Conservation (phyloP, 2,888 invertebrate genomes). For the Epinotia brunnichana region DNA sequence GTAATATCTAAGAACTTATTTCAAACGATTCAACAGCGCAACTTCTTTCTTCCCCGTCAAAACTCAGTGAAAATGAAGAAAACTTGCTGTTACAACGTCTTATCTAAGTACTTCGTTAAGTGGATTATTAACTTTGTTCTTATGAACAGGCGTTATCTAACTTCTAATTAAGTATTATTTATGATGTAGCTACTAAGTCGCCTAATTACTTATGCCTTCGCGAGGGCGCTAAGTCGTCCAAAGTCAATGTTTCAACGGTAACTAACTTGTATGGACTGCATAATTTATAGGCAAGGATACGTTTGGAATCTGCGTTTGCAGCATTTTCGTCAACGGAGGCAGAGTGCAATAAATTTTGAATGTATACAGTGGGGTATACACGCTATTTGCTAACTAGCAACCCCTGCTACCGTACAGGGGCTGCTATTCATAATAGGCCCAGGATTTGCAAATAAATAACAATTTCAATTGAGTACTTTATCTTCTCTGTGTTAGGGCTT, state of each 20-base stretch:
- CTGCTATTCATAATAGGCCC: conserved; percentile 73
- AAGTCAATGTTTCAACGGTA: conserved; percentile 48
- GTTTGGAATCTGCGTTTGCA: conserved; percentile 56
- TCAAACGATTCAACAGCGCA: conserved; percentile 28
- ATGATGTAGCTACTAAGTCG: conserved; percentile 53
- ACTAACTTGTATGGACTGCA: conserved; percentile 45
- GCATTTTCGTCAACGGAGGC: conserved; percentile 64
- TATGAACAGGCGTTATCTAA: conserved; percentile 53
- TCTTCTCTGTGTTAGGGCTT: conserved; percentile 45
- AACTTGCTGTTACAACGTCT: conserved; percentile 44
- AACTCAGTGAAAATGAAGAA: conserved; percentile 50
- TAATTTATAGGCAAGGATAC: conserved; percentile 60
- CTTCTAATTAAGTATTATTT: conserved; percentile 59
- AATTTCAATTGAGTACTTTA: conserved; percentile 58
- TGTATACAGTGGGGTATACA: conserved; percentile 71
- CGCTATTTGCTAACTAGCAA: conserved; percentile 75
- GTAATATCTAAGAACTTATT: conserved; percentile 50
- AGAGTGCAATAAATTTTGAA: conserved; percentile 77
- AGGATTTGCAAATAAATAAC: conserved; percentile 61
- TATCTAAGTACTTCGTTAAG: conserved; percentile 47
- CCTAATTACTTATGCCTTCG: conserved; percentile 51
- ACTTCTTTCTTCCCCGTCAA: neutral
- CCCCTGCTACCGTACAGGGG: conserved; percentile 65
- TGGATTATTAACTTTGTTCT: conserved; percentile 55
- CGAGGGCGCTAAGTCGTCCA: conserved; percentile 52